phyloP scores from a whole-genome alignment of 2,888 invertebrate genomes.

The Hypomecis punctinalis region DNA sequence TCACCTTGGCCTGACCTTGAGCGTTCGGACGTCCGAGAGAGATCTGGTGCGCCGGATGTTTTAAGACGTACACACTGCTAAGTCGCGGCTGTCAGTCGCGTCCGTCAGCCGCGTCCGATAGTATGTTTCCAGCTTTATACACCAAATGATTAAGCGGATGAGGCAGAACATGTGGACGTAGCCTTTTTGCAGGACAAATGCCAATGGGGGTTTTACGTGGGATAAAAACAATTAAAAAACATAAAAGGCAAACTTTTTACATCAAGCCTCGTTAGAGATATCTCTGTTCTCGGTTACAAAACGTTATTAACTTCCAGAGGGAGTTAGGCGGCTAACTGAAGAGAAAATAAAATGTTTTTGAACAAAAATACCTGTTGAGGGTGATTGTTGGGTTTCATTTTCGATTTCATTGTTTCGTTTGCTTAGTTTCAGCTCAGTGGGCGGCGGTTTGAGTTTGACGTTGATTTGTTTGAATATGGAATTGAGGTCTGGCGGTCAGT shows the following conservation, averaged over 20 bases:
- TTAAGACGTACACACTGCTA: too few relatives aligned
- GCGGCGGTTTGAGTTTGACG: too few relatives aligned
- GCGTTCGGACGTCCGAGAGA: too few relatives aligned
- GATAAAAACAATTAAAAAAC: conserved; percentile 46
- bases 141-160: not conserved
- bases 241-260: conserved; percentile 12
- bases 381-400: not conserved
- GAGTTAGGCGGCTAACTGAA: not conserved
- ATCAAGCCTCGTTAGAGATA: conserved; percentile 7
- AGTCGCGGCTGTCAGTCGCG: too few relatives aligned
- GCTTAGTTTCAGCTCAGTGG: too few relatives aligned
- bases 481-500: too few relatives aligned
- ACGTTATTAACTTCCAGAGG: conserved; percentile 10
- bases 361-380: not conserved
- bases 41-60: too few relatives aligned
- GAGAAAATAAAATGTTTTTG: not conserved
- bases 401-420: too few relatives aligned
- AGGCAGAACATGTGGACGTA: conserved; percentile 21
- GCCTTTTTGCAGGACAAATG: conserved; percentile 35
- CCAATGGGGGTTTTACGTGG: conserved; percentile 37
- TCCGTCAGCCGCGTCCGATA: too few relatives aligned
- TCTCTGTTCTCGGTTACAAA: conserved; percentile 1
- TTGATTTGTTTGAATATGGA: too few relatives aligned
- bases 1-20: too few relatives aligned
- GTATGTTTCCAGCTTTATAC: too few relatives aligned